Percentiles rank a stretch among this genome's conserved stretches.
These are phyloP conservation scores for Cryptocephalus primarius DNA, from an alignment of 2,888 invertebrate species.

Conservation along the genomic window DNA sequence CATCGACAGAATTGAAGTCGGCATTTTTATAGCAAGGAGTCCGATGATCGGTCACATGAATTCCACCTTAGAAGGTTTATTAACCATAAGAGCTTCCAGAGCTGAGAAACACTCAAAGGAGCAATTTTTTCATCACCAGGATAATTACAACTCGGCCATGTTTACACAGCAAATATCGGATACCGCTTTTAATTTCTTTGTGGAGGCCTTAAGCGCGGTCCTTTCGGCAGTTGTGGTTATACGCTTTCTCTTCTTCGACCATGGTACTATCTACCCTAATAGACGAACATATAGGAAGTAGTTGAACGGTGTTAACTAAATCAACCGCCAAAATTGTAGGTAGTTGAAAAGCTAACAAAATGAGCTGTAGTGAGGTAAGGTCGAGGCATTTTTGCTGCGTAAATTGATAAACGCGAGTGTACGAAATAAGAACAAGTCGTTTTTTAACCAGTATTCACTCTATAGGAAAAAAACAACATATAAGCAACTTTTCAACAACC, in stretches of 20 bases:
- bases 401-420: no score
- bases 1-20: no score
- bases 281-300: no score
- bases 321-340: no score
- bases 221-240: conserved; percentile 17
- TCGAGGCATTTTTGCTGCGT: no score
- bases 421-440: no score
- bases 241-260: conserved; percentile 15
- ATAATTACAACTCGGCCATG: conserved; percentile 26
- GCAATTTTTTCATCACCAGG: conserved; percentile 30
- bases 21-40: conserved; percentile 24
- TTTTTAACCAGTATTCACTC: no score
- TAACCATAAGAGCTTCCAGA: conserved; percentile 28
- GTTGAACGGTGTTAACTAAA: no score
- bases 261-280: conserved; percentile 8
- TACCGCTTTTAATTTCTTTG: conserved; percentile 25
- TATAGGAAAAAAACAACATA: no score
- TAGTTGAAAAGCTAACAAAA: no score
- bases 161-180: conserved; percentile 23
- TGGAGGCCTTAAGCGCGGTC: conserved; percentile 21
- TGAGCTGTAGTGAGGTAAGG: no score
- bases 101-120: conserved; percentile 23
- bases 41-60: conserved; percentile 31
- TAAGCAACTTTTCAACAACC: no score
- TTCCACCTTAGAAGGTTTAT: conserved; percentile 29